A percentile compares a stretch with the other conserved stretches of the same genome.
phyloP scores from a whole-genome alignment of 2,888 invertebrate species.

The Cyrtodaria siliqua region DNA sequence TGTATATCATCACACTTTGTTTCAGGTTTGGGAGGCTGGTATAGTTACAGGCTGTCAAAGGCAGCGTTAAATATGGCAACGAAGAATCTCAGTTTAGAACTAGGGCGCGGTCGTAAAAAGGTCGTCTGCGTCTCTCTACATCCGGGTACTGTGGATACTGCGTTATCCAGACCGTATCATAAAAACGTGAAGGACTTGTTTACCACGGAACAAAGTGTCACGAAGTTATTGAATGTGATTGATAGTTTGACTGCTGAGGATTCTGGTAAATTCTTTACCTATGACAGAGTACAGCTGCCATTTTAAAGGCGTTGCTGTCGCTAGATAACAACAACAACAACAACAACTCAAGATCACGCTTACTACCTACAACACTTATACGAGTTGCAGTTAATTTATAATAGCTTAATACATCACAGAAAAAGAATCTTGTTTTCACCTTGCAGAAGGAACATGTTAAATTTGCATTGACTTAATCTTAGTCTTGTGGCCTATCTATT shows the following conservation, averaged over 20 bases:
- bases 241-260: slow-evolving; percentile 71
- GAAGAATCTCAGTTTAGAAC: slow-evolving; percentile 78
- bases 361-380: too few relatives aligned
- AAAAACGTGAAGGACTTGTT: slow-evolving; percentile 78
- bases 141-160: slow-evolving; percentile 81
- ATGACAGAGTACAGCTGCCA: slow-evolving; percentile 71
- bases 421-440: too few relatives aligned
- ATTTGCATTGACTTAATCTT: too few relatives aligned
- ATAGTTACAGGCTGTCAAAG: slow-evolving; percentile 80
- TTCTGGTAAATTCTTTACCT: slow-evolving; percentile 76
- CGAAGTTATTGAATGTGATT: slow-evolving; percentile 72
- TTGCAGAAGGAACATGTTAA: too few relatives aligned
- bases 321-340: too few relatives aligned
- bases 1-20: too few relatives aligned
- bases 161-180: slow-evolving; percentile 78
- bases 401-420: too few relatives aligned
- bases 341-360: too few relatives aligned
- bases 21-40: slow-evolving; percentile 82
- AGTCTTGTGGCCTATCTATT: too few relatives aligned
- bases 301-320: slow-evolving; percentile 63
- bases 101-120: slow-evolving; percentile 72
- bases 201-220: slow-evolving; percentile 73
- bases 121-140: slow-evolving; percentile 77
- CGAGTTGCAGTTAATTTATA: too few relatives aligned
- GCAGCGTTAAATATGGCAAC: slow-evolving; percentile 81